phyloP scores from a whole-genome alignment of 1,140 invertebrate genomes.

The Ladona fulva region DNA sequence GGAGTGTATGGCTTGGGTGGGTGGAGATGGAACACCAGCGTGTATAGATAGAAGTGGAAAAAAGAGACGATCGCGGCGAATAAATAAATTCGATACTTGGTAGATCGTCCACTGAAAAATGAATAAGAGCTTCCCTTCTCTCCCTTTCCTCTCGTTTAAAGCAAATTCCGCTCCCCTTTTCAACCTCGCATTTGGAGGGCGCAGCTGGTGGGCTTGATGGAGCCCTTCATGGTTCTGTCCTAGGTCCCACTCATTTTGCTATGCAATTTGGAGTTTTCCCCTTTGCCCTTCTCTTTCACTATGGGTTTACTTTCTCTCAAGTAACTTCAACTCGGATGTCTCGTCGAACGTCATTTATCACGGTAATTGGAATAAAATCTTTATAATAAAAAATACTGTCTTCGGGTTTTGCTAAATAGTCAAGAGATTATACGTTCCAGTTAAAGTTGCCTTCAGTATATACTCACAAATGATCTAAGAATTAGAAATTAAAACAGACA shows the following conservation, averaged over 20 bases:
- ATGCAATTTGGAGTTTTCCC: background rate
- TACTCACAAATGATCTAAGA: too few species aligned
- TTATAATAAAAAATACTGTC: too few species aligned
- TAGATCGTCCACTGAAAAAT: background rate
- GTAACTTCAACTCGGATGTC: background rate
- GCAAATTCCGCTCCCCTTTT: background rate
- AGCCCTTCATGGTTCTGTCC: background rate
- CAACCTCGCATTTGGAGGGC: background rate
- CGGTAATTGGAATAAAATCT: too few species aligned
- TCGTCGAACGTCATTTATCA: too few species aligned
- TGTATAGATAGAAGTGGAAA: background rate
- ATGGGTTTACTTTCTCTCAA: background rate
- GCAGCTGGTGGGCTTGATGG: background rate
- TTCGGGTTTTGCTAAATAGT: too few species aligned
- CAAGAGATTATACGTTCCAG: too few species aligned
- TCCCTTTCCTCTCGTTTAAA: background rate
- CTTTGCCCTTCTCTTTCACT: background rate
- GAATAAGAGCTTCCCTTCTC: background rate
- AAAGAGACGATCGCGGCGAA: background rate
- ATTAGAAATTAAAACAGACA: too few species aligned
- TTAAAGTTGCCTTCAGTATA: too few species aligned
- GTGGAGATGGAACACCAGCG: background rate
- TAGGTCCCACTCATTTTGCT: background rate
- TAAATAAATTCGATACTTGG: conserved; percentile 10
- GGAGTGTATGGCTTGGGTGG: background rate